A percentile compares a stretch with the other conserved stretches of the same genome.
These are phyloP conservation scores for Drosophila rufa DNA, from an alignment of 1,140 invertebrate species.

Conservation along the genomic window DNA sequence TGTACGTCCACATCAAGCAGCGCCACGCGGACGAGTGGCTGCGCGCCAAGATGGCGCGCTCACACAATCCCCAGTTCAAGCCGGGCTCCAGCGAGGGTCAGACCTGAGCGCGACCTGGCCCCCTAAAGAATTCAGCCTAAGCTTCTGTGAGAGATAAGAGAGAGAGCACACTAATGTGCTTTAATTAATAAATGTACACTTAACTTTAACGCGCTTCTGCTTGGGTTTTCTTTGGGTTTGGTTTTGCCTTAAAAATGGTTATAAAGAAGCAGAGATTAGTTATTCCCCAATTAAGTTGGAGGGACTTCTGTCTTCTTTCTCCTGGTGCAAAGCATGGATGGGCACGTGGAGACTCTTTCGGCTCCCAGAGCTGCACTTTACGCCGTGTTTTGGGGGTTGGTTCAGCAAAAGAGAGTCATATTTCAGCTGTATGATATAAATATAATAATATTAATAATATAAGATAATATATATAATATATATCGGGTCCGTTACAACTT, in stretches of 20 bases:
- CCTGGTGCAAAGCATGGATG: neutral
- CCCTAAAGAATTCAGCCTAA: neutral
- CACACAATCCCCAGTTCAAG: conserved; percentile 77
- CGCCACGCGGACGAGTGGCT: conserved; percentile 77
- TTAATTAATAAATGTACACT: conserved; percentile 12
- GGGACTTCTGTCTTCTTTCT: too few species aligned
- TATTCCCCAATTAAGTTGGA: too few species aligned
- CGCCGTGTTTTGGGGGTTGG: too few species aligned
- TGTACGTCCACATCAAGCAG: conserved; percentile 84
- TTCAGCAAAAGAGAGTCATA: too few species aligned
- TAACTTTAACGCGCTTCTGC: neutral
- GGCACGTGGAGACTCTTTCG: neutral
- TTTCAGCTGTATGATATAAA: too few species aligned
- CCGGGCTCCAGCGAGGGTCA: conserved; percentile 26
- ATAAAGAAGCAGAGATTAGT: too few species aligned
- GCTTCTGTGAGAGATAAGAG: conserved; percentile 17
- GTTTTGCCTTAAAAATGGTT: too few species aligned
- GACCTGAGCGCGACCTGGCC: neutral
- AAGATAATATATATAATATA: too few species aligned
- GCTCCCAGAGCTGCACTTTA: too few species aligned
- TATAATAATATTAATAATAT: too few species aligned
- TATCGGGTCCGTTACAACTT: too few species aligned
- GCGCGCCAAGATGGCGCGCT: conserved; percentile 76
- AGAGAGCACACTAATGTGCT: neutral
- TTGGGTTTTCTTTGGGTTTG: neutral